Evolutionary conservation across 2,113 vertebrate species (phyloP).

Genomic region (Tychaedon coryphoeus): DNA sequence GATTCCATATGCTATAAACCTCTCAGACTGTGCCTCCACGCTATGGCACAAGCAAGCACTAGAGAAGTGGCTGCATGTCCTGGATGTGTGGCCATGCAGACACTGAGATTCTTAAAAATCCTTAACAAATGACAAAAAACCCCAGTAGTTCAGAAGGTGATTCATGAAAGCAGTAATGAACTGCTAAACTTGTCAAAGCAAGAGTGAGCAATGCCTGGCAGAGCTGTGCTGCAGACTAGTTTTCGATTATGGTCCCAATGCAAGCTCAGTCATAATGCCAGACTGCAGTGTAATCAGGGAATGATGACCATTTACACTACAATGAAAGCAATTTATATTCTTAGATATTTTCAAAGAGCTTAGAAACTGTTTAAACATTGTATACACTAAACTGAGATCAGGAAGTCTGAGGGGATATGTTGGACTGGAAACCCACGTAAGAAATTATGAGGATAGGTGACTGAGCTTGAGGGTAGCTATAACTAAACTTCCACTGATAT

Average conservation of each 20-base stretch:
- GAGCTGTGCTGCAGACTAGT: neutral
- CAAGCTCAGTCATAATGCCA: neutral
- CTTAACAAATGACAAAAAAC: neutral
- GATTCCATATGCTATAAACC: neutral
- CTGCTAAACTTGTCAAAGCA: neutral
- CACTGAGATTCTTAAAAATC: neutral
- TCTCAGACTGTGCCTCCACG: neutral
- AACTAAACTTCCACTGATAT: neutral
- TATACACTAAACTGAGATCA: neutral
- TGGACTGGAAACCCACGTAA: neutral
- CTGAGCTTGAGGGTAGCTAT: neutral
- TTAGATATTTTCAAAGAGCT: neutral
- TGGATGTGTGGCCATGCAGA: neutral
- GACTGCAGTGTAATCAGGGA: neutral
- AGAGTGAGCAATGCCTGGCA: neutral
- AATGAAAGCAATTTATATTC: neutral
- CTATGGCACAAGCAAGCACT: neutral
- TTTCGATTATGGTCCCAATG: neutral
- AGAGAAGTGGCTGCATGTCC: neutral
- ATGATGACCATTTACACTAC: neutral
- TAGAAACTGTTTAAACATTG: neutral
- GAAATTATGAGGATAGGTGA: neutral
- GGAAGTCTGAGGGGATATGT: neutral
- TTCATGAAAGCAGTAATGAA: neutral
- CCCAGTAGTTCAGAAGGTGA: neutral